phyloP scores from a whole-genome alignment of 2,888 invertebrate species.

The Leptothorax acervorum region DNA sequence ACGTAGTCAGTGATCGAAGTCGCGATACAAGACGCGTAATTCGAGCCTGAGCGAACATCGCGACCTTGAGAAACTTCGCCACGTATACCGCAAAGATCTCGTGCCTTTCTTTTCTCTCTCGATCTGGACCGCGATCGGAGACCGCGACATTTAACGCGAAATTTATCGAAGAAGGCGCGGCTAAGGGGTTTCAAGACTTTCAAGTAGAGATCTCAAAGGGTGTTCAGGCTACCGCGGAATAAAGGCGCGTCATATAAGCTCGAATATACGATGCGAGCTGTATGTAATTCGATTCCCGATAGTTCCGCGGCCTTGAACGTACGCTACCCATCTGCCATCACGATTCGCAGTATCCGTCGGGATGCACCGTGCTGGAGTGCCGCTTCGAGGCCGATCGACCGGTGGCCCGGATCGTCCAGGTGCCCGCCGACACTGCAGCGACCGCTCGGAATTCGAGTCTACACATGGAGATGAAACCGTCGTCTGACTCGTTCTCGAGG shows the following conservation, averaged over 20 bases:
- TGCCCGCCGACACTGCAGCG: slow-evolving; percentile 64
- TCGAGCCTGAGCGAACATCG: slow-evolving; percentile 18
- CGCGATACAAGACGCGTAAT: slow-evolving; percentile 39
- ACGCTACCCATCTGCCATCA: slow-evolving; percentile 68
- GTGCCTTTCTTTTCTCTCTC: background rate
- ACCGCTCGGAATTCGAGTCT: slow-evolving; percentile 64
- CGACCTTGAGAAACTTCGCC: background rate
- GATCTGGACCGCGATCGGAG: slow-evolving; percentile 8
- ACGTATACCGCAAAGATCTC: background rate
- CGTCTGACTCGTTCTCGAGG: slow-evolving; percentile 72
- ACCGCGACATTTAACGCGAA: slow-evolving; percentile 37
- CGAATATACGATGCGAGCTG: slow-evolving; percentile 59
- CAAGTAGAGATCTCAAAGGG: slow-evolving; percentile 7
- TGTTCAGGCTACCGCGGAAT: background rate
- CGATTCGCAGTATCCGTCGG: slow-evolving; percentile 68
- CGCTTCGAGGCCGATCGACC: slow-evolving; percentile 75
- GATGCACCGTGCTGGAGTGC: slow-evolving; percentile 76
- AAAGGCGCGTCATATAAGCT: slow-evolving; percentile 29
- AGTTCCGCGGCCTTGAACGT: slow-evolving; percentile 62
- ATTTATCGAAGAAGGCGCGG: slow-evolving; percentile 20
- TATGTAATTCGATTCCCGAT: slow-evolving; percentile 74
- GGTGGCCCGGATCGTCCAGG: slow-evolving; percentile 74
- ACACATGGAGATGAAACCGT: slow-evolving; percentile 65
- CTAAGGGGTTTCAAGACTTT: background rate
- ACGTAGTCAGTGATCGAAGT: slow-evolving; percentile 1